Evolutionary conservation across 2,797 vertebrate species (phyloP), one percentile per base, ranked within the genome.

Genomic region (Cyclura pinguis): DNA sequence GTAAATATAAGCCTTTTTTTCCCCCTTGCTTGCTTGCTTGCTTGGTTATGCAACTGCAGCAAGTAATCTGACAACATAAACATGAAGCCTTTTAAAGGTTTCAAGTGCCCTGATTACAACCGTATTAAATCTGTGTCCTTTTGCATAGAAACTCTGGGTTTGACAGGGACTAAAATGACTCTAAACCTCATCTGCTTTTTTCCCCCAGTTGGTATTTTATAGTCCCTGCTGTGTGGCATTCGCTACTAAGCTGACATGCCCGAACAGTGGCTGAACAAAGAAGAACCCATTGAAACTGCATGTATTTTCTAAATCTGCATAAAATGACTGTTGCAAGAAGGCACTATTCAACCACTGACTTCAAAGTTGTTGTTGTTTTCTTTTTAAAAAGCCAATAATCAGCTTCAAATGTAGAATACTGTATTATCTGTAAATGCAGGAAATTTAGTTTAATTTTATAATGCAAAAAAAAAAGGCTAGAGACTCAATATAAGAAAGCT

Each of bases 251-350:
- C 95, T 96, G 96, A 96, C 94, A 94, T 95, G 89, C 93, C 89
- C 85, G 93, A 96, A 96, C 85, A 95, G 95, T 90, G 87, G 94
- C 93, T 92, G 92, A 96, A 96, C 94, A 96, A 96, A 96, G 89
- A 94, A 76, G 47, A 94, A 94, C 92, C 89, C 85, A 93, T 94
- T 94, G 91, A 95, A 93, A 95, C 91, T 91, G 95, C 94, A 96
- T 96, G 96, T 96, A 96, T 95, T 96, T 96, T 94, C 88, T 91
- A 96, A 96, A 96, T 96, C 96, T 96, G 92, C 94, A 95, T 94
- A 94, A 95, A 94, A 95, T 92, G 89, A 95, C 90, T 92, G 93
- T 95, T 96, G 93, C 91, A 82, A 84, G 88, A 88, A 94, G 88
- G 88, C 78, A 80, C 88, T 93, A 94, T 93, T 96, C 93, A 96